Conservation (phyloP, 2,113 vertebrate genomes). For the Arothron firmamentum region DNA sequence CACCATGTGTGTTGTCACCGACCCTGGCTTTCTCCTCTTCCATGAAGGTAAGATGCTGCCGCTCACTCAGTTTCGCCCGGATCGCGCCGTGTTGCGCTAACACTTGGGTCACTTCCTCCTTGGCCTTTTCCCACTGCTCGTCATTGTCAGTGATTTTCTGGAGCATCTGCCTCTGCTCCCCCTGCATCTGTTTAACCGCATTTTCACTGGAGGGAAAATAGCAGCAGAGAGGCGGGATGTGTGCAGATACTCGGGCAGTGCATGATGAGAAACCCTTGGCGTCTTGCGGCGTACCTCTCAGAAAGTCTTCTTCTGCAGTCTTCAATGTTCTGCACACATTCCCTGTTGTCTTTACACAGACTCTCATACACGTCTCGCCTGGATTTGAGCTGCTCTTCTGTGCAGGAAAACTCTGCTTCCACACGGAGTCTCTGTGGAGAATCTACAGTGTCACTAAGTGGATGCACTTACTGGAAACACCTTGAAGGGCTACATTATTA, state of each 20-base stretch:
- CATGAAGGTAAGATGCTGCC: constrained; percentile 56
- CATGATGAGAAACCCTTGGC: not conserved
- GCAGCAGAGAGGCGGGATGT: constrained; percentile 17
- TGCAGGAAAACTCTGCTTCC: constrained; percentile 54
- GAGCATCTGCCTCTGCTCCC: constrained; percentile 61
- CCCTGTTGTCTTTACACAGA: constrained; percentile 48
- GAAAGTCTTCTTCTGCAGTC: constrained; percentile 38
- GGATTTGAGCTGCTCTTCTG: constrained; percentile 50
- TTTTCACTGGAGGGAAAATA: constrained; percentile 52
- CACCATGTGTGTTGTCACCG: constrained; percentile 45
- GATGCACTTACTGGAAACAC: constrained; percentile 22
- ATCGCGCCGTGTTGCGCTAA: constrained; percentile 54
- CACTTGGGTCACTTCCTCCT: constrained; percentile 64
- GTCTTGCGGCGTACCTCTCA: constrained; percentile 41
- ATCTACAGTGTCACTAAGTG: constrained; percentile 17
- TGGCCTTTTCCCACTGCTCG: constrained; percentile 63
- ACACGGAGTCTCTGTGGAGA: constrained; percentile 58
- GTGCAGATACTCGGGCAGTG: not conserved
- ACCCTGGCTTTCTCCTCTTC: constrained; percentile 66
- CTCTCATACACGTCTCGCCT: constrained; percentile 46
- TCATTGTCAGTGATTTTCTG: constrained; percentile 68
- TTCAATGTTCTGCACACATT: constrained; percentile 30
- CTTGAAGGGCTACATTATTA: constrained; percentile 20
- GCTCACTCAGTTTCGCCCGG: constrained; percentile 62
- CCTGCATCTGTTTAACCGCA: constrained; percentile 57